Percentiles rank a stretch among this genome's conserved stretches.
Conservation (phyloP, 2,113 vertebrate genomes). For the Nyctibius bracteatus region DNA sequence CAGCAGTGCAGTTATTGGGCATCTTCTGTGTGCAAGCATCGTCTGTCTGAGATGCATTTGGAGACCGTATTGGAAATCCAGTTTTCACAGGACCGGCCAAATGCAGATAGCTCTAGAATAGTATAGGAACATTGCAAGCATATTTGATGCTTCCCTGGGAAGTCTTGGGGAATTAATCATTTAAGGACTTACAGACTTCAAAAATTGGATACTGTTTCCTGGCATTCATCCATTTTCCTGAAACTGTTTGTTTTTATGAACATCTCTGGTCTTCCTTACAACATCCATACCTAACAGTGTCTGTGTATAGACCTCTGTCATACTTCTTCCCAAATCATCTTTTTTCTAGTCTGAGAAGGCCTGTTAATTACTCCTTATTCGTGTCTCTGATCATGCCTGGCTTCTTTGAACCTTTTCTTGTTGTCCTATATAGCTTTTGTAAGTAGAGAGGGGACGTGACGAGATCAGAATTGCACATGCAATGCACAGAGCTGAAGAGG, state of each 20-base stretch:
- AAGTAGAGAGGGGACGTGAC: neutral
- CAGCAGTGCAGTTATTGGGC: accelerated
- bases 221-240: neutral
- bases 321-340: neutral
- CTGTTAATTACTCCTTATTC: neutral
- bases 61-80: neutral
- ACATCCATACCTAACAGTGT: neutral
- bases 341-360: neutral
- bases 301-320: neutral
- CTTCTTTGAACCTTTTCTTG: neutral
- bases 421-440: neutral
- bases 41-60: neutral
- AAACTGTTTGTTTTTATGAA: neutral
- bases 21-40: accelerated
- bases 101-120: neutral
- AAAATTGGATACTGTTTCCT: neutral
- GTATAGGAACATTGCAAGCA: neutral
- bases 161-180: neutral
- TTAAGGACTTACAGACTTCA: neutral
- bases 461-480: neutral
- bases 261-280: neutral
- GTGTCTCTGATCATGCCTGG: neutral
- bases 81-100: neutral
- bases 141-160: neutral
- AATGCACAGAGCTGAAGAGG: neutral